Evolutionary conservation across 2,113 vertebrate genomes (phyloP).

Genomic region (Marmota flaviventris): DNA sequence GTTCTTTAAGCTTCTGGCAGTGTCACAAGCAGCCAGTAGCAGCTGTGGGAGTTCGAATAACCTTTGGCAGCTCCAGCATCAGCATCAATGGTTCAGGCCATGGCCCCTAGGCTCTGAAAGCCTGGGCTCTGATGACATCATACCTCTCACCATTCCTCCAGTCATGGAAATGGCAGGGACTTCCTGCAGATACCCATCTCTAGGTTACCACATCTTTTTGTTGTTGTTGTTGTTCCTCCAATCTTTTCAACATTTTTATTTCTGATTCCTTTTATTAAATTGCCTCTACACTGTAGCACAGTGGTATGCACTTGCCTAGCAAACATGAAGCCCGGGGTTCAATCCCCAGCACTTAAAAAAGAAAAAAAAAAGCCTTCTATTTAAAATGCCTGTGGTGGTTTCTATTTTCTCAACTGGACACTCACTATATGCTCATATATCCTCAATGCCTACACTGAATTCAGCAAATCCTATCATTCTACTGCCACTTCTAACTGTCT

Average conservation of each 20-base stretch:
- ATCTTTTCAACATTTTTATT: not conserved
- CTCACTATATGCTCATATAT: not conserved
- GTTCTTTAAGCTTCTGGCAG: not conserved
- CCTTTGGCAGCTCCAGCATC: not conserved
- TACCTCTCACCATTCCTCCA: not conserved
- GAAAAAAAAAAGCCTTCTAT: too few relatives aligned
- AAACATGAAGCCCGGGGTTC: too few relatives aligned
- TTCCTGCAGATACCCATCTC: not conserved
- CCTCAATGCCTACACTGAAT: not conserved
- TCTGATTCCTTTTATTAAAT: not conserved
- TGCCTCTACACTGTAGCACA: not conserved
- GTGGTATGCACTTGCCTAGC: too few relatives aligned
- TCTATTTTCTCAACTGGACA: not conserved
- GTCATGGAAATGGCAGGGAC: not conserved
- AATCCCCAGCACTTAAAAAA: too few relatives aligned
- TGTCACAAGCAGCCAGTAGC: not conserved
- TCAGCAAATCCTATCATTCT: not conserved
- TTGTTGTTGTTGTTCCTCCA: not conserved
- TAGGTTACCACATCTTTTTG: not conserved
- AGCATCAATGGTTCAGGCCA: accelerated
- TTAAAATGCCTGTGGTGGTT: not conserved
- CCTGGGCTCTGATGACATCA: not conserved
- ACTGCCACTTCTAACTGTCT: not conserved
- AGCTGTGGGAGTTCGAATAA: not conserved
- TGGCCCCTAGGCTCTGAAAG: not conserved